Conservation (phyloP, 2,888 invertebrate genomes). For the Strigamia crassipes region DNA sequence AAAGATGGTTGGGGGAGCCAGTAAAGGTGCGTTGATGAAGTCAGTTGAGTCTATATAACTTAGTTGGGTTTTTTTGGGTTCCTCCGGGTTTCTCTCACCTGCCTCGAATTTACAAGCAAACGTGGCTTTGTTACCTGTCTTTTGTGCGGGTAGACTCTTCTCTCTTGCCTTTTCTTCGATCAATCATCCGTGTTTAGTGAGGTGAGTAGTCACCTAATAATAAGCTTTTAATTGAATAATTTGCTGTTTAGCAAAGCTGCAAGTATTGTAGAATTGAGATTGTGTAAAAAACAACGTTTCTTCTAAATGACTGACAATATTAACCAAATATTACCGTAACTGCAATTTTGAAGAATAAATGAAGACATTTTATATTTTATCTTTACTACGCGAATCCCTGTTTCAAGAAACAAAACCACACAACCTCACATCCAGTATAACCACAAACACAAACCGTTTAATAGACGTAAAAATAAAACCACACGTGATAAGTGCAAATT, state of each 20-base stretch:
- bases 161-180: neutral
- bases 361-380: no score
- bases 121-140: neutral
- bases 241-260: neutral
- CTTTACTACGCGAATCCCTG: no score
- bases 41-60: slow-evolving; percentile 11
- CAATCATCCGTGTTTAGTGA: neutral
- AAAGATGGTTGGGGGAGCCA: neutral
- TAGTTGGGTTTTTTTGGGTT: no score
- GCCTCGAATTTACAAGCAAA: slow-evolving; percentile 11
- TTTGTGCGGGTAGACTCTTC: neutral
- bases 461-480: no score
- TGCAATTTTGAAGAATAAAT: no score
- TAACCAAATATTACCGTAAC: no score
- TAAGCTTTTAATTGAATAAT: slow-evolving; percentile 20
- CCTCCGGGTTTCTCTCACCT: neutral
- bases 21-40: neutral
- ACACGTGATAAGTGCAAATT: neutral
- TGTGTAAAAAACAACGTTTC: no score
- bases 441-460: no score
- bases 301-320: no score
- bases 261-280: no score
- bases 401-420: no score
- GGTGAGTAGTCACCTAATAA: neutral
- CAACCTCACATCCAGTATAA: no score